These are phyloP conservation scores for Camponotus vicinus DNA, from an alignment of 1,140 invertebrate species.

Conservation along the genomic window DNA sequence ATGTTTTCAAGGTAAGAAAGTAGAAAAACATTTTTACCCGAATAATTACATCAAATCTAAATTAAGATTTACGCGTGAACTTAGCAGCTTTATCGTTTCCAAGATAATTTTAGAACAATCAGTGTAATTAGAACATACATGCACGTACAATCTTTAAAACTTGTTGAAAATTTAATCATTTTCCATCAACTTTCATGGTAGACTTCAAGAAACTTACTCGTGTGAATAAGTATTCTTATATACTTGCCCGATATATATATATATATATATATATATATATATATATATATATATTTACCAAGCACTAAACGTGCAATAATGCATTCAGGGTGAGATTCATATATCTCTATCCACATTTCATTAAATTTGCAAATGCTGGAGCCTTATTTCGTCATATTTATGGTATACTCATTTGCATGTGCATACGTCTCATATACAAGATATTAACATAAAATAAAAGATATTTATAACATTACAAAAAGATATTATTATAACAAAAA, in stretches of 20 bases:
- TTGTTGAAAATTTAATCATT: slow-evolving; percentile 17
- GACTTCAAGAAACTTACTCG: slow-evolving; percentile 4
- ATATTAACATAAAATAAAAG: background rate
- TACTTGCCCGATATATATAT: background rate
- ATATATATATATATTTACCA: too few relatives aligned
- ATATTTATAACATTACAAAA: background rate
- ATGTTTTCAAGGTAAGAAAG: background rate
- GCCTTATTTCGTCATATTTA: slow-evolving; percentile 2
- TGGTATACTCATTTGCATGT: background rate
- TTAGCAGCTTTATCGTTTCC: background rate
- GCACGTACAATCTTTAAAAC: background rate
- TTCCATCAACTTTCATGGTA: background rate
- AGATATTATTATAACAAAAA: background rate
- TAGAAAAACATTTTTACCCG: background rate
- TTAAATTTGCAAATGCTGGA: slow-evolving; percentile 24
- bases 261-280: too few relatives aligned
- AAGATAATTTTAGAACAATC: slow-evolving; percentile 34
- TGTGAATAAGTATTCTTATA: background rate
- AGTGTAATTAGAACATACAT: background rate
- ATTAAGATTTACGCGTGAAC: slow-evolving; percentile 27
- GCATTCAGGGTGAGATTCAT: background rate
- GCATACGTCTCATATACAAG: background rate
- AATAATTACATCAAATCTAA: slow-evolving; percentile 24
- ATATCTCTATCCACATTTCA: background rate
- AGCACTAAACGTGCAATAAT: background rate